Conservation (phyloP, 2,113 vertebrate genomes). For the Bos taurus region ARS-UCD2.0 NC_037337.1:75214501-75215000, state of each 20-base stretch:
- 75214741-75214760: not conserved
- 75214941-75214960: not conserved
- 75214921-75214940: not conserved
- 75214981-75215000: rapidly evolving
- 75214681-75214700: not conserved
- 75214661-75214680: not conserved
- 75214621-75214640: not conserved
- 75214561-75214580: not conserved
- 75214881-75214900: not conserved
- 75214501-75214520: not conserved
- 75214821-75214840: not conserved
- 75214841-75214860: not conserved
- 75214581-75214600: not conserved
- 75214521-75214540: not conserved
- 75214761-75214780: rapidly evolving
- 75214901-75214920: not conserved
- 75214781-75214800: not conserved
- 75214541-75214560: not conserved
- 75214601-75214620: not conserved
- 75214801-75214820: not conserved
- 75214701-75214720: not conserved
- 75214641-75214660: not conserved
- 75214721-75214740: not conserved
- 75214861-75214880: not conserved
- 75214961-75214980: not conserved